Conservation (phyloP, 2,797 vertebrate genomes). For the Sebastolobus alascanus region DNA sequence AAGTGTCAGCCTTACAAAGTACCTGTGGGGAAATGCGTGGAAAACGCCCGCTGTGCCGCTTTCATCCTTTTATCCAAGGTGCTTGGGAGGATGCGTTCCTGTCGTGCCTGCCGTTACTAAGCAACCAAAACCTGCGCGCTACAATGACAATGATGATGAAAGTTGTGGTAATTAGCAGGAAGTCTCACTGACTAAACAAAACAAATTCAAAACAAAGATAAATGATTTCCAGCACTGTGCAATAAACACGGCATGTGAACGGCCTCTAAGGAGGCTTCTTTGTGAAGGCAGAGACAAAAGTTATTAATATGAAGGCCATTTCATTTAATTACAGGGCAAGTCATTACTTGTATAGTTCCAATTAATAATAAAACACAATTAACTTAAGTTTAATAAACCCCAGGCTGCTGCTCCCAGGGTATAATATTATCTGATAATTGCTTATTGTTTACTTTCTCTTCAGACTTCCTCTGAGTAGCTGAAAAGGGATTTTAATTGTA, state of each 20-base stretch:
- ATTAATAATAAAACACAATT: slow-evolving; percentile 12
- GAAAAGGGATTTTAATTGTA: background rate
- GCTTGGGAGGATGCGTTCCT: too few species aligned
- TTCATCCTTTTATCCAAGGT: too few species aligned
- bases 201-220: too few species aligned
- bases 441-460: background rate
- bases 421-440: background rate
- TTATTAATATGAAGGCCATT: background rate
- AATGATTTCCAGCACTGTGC: too few species aligned
- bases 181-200: too few species aligned
- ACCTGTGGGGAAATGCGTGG: background rate
- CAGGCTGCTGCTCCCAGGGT: background rate
- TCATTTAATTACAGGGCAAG: background rate
- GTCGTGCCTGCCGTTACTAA: too few species aligned
- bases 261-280: background rate
- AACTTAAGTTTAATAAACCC: background rate
- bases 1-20: background rate
- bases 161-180: too few species aligned
- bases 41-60: accelerated
- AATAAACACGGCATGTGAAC: too few species aligned
- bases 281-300: background rate
- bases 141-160: too few species aligned
- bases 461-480: background rate
- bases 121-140: too few species aligned
- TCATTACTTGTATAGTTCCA: background rate